Conservation (phyloP, 2,888 invertebrate species). For the Macaria notata region DNA sequence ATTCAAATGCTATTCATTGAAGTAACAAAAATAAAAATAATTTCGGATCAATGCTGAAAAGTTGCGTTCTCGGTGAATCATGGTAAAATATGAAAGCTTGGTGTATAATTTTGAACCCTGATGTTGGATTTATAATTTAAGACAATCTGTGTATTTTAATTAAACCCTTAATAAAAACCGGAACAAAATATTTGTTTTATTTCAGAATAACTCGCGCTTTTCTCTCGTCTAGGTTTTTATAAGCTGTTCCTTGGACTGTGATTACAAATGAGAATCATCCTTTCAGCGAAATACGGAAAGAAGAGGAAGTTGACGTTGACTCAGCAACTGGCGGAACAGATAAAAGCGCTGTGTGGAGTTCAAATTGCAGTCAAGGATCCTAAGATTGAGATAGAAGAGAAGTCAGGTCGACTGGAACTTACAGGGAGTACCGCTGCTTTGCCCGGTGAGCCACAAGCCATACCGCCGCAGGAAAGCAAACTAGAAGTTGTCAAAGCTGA, state of each 20-base stretch:
- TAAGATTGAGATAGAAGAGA: conserved; percentile 15
- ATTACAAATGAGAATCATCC: conserved; percentile 50
- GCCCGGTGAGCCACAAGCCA: conserved; percentile 3
- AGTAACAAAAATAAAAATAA: no score
- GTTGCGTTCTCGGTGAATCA: no score
- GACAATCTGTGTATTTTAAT: background rate
- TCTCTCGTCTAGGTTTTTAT: conserved; percentile 1
- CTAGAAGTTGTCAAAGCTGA: background rate
- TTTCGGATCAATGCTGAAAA: background rate
- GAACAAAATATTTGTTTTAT: background rate
- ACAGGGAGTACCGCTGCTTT: background rate
- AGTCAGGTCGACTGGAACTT: background rate
- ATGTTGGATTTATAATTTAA: background rate
- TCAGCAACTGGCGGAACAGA: conserved; percentile 43
- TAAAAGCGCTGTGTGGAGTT: conserved; percentile 35
- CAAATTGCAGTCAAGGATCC: conserved; percentile 30
- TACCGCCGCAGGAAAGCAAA: background rate
- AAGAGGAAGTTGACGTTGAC: conserved; percentile 43
- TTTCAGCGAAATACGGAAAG: conserved; percentile 56
- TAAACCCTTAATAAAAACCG: conserved; percentile 1
- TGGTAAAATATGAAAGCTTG: no score
- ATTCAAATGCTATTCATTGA: no score
- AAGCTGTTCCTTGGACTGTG: conserved; percentile 33
- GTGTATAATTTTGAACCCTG: background rate
- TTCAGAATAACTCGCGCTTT: background rate